phyloP scores from a whole-genome alignment of 2,797 vertebrate genomes.

The Eulemur mongoz region DNA sequence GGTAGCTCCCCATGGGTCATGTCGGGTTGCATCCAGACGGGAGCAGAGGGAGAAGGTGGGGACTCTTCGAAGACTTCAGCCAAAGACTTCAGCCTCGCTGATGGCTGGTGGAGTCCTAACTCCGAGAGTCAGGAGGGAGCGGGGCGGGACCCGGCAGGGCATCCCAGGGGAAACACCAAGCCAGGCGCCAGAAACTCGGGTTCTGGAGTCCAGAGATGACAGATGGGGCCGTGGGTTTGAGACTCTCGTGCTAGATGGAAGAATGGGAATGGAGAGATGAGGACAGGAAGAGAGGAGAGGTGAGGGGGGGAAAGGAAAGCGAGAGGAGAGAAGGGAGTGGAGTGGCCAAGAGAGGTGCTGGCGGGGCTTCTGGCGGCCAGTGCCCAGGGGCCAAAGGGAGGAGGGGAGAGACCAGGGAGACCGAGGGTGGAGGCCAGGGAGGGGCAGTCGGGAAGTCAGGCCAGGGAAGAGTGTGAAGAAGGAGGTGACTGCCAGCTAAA shows the following conservation, averaged over 20 bases:
- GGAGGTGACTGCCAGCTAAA: background rate
- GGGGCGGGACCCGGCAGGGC: background rate
- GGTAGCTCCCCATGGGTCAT: fast-evolving
- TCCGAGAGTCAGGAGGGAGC: background rate
- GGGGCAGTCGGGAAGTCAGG: background rate
- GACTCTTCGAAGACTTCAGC: background rate
- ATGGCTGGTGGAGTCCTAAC: background rate
- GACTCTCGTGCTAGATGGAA: background rate
- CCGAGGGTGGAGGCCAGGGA: fast-evolving
- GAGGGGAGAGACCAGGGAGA: background rate
- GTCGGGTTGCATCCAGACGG: background rate
- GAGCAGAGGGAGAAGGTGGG: background rate
- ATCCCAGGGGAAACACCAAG: background rate
- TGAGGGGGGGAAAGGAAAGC: background rate
- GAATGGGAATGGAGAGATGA: background rate
- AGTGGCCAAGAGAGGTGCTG: background rate
- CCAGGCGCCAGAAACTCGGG: fast-evolving
- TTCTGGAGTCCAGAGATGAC: background rate
- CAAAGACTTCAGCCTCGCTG: background rate
- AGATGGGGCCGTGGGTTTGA: background rate
- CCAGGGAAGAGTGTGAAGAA: background rate
- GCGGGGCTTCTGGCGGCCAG: background rate
- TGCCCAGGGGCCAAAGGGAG: no score
- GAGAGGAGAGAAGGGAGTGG: background rate
- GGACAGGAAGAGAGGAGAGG: background rate